These are phyloP conservation scores for Thereva nobilitata DNA, from an alignment of 2,888 invertebrate species.

Conservation along the genomic window DNA sequence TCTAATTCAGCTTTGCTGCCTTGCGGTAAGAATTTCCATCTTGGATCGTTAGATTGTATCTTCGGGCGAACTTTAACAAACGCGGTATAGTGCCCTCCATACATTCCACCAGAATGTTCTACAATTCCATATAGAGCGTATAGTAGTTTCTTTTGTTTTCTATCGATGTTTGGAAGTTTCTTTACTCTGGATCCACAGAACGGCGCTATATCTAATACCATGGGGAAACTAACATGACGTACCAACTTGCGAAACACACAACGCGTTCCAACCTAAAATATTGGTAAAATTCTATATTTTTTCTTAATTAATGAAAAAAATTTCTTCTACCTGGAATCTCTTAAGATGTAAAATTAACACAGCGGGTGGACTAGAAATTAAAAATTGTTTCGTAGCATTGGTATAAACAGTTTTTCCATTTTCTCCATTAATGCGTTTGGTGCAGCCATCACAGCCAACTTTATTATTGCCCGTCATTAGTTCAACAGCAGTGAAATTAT, in stretches of 20 bases:
- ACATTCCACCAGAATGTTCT: constrained; percentile 89
- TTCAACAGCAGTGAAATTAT: constrained; percentile 90
- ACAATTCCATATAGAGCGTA: constrained; percentile 95
- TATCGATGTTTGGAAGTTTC: constrained; percentile 65
- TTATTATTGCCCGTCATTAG: constrained; percentile 89
- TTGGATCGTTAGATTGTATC: constrained; percentile 65
- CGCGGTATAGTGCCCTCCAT: constrained; percentile 86
- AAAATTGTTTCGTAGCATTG: constrained; percentile 80
- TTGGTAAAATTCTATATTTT: neutral
- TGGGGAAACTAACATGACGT: constrained; percentile 85
- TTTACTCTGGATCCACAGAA: constrained; percentile 76
- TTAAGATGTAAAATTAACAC: constrained; percentile 94
- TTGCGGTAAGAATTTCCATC: constrained; percentile 74
- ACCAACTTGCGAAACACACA: constrained; percentile 81
- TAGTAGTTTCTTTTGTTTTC: constrained; percentile 70
- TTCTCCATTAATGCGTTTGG: constrained; percentile 69
- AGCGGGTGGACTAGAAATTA: constrained; percentile 89
- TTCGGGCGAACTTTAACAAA: constrained; percentile 86
- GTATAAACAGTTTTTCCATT: constrained; percentile 77
- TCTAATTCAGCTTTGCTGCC: constrained; percentile 62
- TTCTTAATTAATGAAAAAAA: neutral
- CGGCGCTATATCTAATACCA: constrained; percentile 83
- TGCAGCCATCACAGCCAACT: constrained; percentile 91
- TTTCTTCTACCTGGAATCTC: constrained; percentile 73
- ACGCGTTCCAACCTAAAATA: constrained; percentile 77